Percentiles rank a stretch among this genome's conserved stretches.
Evolutionary conservation across 2,113 vertebrate species (phyloP).

Genomic region (Strix uralensis): DNA sequence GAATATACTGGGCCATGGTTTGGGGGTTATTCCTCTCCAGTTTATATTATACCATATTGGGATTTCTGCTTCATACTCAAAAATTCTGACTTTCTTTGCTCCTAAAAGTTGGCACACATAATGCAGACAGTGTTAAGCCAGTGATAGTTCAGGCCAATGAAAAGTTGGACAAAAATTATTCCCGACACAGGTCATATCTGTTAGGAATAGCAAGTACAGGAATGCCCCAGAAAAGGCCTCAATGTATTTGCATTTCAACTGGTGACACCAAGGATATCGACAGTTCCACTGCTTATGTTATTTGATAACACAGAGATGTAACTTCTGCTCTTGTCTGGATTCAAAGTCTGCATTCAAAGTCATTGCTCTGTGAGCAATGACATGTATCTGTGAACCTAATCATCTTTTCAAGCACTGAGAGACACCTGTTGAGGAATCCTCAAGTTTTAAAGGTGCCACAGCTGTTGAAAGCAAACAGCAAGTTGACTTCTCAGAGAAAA

Average conservation of each 20-base stretch:
- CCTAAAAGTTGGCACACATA: neutral
- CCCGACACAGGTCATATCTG: neutral
- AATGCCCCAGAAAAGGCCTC: neutral
- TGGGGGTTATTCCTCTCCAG: neutral
- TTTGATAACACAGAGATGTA: neutral
- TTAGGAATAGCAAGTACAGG: neutral
- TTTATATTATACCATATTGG: neutral
- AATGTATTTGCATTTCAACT: neutral
- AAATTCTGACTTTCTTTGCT: neutral
- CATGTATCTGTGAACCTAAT: neutral
- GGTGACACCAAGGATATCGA: neutral
- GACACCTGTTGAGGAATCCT: neutral
- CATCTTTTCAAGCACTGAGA: neutral
- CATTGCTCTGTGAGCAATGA: neutral
- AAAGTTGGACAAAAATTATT: neutral
- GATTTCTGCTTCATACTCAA: neutral
- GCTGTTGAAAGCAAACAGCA: neutral
- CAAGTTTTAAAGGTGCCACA: neutral
- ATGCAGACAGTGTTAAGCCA: neutral
- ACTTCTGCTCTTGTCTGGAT: neutral
- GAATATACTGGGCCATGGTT: neutral
- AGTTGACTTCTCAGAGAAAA: neutral
- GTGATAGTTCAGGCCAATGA: neutral
- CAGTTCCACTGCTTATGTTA: neutral
- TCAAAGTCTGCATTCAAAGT: neutral